Evolutionary conservation across 1,140 invertebrate species (phyloP).

Genomic region (Danaus plexippus): DNA sequence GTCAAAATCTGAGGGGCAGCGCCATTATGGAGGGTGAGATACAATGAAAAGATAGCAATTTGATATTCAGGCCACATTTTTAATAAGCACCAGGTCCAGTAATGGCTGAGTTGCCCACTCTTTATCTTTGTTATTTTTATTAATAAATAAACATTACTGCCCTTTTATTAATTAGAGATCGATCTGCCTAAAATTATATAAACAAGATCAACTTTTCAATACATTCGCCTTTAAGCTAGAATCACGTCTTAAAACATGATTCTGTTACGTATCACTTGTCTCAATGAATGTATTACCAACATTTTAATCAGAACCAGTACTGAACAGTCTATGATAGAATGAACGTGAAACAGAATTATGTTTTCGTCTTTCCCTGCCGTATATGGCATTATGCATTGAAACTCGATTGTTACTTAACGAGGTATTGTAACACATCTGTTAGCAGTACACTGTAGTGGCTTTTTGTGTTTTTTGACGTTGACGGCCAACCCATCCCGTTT

Average conservation of each 20-base stretch:
- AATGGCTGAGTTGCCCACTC: slow-evolving; percentile 55
- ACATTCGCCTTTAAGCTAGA: too few relatives aligned
- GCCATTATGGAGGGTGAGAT: slow-evolving; percentile 37
- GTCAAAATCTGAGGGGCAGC: slow-evolving; percentile 42
- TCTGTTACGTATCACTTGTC: too few relatives aligned
- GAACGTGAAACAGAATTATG: not conserved
- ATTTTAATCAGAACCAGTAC: too few relatives aligned
- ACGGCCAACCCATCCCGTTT: too few relatives aligned
- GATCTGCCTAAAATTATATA: too few relatives aligned
- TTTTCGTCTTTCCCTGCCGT: slow-evolving; percentile 1
- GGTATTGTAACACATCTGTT: slow-evolving; percentile 51
- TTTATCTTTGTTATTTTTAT: slow-evolving; percentile 55
- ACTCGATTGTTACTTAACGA: slow-evolving; percentile 33
- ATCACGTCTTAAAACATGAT: too few relatives aligned
- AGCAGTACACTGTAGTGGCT: slow-evolving; percentile 10
- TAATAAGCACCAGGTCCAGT: slow-evolving; percentile 57
- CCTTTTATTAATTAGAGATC: too few relatives aligned
- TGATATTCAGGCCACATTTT: slow-evolving; percentile 73
- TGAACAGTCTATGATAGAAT: too few relatives aligned
- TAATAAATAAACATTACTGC: slow-evolving; percentile 30
- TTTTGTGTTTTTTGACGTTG: slow-evolving; percentile 34
- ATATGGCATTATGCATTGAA: slow-evolving; percentile 18
- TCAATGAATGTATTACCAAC: too few relatives aligned
- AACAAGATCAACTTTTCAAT: too few relatives aligned
- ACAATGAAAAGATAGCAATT: slow-evolving; percentile 71